A percentile compares a stretch with the other conserved stretches of the same genome.
Evolutionary conservation across 2,113 vertebrate species (phyloP).

Genomic region (Cinclus mexicanus): DNA sequence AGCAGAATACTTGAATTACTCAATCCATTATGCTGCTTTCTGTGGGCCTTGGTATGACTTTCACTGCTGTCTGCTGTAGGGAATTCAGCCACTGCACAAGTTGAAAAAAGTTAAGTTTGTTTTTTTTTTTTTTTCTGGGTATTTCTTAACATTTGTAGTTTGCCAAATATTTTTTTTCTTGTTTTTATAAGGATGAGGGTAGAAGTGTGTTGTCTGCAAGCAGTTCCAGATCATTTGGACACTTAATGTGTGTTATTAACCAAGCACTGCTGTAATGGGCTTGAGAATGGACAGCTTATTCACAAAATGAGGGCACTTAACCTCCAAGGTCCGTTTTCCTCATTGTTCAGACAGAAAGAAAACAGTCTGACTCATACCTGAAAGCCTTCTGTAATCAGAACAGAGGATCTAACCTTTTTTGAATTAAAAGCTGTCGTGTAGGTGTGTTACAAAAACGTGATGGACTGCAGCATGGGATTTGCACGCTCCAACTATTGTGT

Average conservation of each 20-base stretch:
- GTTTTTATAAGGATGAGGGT: not conserved
- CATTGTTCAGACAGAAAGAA: constrained; percentile 21
- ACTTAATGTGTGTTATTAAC: not conserved
- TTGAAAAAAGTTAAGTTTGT: not conserved
- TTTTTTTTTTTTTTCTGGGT: not conserved
- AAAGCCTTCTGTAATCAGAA: not conserved
- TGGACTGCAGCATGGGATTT: not conserved
- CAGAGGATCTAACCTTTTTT: not conserved
- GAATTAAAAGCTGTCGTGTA: not conserved
- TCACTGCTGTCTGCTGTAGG: not conserved
- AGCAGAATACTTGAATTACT: not conserved
- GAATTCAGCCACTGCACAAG: not conserved
- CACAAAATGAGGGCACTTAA: constrained; percentile 4
- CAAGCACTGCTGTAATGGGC: not conserved
- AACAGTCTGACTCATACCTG: constrained; percentile 20
- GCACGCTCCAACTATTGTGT: not conserved
- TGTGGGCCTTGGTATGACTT: not conserved
- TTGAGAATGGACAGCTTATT: not conserved
- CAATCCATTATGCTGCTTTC: not conserved
- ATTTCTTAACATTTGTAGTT: not conserved
- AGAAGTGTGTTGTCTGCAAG: not conserved
- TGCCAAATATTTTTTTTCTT: not conserved
- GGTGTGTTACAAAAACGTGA: not conserved
- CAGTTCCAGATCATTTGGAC: not conserved
- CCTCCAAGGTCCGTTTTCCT: not conserved